Base-by-base conservation (phyloP, 2,797 vertebrate species). In the Crenichthys baileyi region DNA sequence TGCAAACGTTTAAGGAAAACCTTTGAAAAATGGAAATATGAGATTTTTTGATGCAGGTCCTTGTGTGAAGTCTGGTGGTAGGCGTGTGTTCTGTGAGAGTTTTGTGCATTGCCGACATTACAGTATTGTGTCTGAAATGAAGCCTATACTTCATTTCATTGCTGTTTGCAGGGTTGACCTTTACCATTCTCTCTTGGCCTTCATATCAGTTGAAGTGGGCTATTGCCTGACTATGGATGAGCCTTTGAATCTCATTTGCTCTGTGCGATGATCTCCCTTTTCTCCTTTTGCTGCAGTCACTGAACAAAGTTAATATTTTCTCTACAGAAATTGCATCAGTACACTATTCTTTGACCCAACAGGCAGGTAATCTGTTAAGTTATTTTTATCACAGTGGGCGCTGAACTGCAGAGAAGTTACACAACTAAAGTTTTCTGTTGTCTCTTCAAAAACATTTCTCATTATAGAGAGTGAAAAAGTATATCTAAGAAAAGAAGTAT, bases 191-290 rank as follows among this genome's bases (percentile, higher is more conserved):
- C 91, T 93, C 89, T 90, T 92, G 92, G 89, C 90, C 88, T 90
- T 93, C 92, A 91, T 93, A 92, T 91, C 92, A 92, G 93, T 85
- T 92, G 87, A 92, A 94, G 93, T 92, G 92, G 91, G 92, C 88
- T 91, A 87, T 89, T 93, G 91, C 90, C 90, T 79, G 83, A 90
- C 92, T 91, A 84, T 87, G 91, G 93, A 95, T 92, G 92, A 93
- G 91, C 84, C 88, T 90, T 88, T 94, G 93, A 95, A 94, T 95
- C 93, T 94, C 93, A 95, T 95, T 94, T 92, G 92, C 91, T 90
- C 83, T 65, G 77, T 89, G 90, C 83, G 83, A 92, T 91, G 86
- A 91, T 87, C 91, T 91, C 78, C 74, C 55, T 73, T 86, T 84
- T 90, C 83, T 89, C 72, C 79, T 87, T 81, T 51, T 78, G 85